A percentile compares a stretch with the other conserved stretches of the same genome.
phyloP scores from a whole-genome alignment of 2,888 invertebrate genomes.

The Entomobrya proxima region DNA sequence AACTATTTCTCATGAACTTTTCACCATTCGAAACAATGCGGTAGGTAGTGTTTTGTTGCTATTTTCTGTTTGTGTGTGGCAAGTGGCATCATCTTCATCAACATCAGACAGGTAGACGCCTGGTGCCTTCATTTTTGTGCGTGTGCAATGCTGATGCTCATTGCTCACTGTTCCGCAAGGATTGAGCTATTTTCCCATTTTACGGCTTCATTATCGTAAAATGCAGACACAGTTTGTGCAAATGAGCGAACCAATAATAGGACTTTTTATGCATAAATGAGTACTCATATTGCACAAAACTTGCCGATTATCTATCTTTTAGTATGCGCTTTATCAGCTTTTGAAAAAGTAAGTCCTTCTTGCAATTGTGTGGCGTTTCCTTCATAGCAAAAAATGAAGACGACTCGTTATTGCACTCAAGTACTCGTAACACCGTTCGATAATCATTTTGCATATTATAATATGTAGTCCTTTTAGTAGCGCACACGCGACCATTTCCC shows the following conservation, averaged over 20 bases:
- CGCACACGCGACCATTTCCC: not conserved
- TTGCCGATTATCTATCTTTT: not conserved
- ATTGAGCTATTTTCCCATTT: constrained; percentile 54
- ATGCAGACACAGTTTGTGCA: not conserved
- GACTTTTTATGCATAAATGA: not conserved
- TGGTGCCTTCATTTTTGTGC: constrained; percentile 16
- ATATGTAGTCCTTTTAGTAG: no score
- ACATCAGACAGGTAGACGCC: not conserved
- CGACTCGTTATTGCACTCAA: not conserved
- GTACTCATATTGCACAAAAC: not conserved
- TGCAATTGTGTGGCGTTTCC: no score
- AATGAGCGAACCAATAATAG: not conserved
- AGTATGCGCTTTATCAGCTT: not conserved
- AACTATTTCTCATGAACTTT: not conserved
- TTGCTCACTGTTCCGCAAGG: constrained; percentile 48
- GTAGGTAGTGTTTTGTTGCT: not conserved
- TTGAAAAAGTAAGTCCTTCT: not conserved
- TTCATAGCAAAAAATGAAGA: not conserved
- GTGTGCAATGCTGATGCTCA: no score
- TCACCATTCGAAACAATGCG: not conserved
- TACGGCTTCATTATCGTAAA: constrained; percentile 57
- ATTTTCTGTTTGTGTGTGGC: not conserved
- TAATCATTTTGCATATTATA: not conserved
- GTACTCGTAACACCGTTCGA: constrained; percentile 8
- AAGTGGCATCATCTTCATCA: constrained; percentile 11